Evolutionary conservation across 2,888 invertebrate genomes (phyloP).

Genomic region (Amphipyra berbera): DNA sequence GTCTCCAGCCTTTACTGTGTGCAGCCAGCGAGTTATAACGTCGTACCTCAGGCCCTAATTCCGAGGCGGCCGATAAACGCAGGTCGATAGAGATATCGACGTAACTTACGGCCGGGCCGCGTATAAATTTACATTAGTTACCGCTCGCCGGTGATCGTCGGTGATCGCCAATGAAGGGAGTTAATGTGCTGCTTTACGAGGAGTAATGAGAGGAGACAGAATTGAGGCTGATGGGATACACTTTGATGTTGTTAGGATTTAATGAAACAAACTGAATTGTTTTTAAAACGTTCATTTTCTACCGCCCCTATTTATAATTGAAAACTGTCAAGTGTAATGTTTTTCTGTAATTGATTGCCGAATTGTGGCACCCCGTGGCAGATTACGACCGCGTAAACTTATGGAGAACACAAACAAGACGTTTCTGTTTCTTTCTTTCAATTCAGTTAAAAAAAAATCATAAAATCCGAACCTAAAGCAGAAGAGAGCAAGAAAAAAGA

Average conservation of each 20-base stretch:
- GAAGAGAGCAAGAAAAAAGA: too few species aligned
- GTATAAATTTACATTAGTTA: constrained; percentile 63
- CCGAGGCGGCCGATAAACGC: constrained; percentile 50
- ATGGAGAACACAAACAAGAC: too few species aligned
- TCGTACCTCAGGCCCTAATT: constrained; percentile 39
- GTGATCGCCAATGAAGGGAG: constrained; percentile 1
- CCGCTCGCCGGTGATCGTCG: constrained; percentile 26
- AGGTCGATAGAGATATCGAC: constrained; percentile 52
- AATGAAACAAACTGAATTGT: background rate
- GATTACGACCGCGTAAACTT: too few species aligned
- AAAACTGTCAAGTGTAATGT: too few species aligned
- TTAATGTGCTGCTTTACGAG: constrained; percentile 33
- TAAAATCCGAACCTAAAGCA: too few species aligned
- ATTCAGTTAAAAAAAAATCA: too few species aligned
- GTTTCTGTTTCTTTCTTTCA: too few species aligned
- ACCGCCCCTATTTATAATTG: too few species aligned
- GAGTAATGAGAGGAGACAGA: constrained; percentile 36
- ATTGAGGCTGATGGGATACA: constrained; percentile 29
- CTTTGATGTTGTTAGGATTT: constrained; percentile 9
- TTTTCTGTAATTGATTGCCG: too few species aligned
- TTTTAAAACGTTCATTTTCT: background rate
- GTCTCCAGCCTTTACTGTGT: constrained; percentile 1
- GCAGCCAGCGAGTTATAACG: constrained; percentile 41
- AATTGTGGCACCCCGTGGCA: too few species aligned
- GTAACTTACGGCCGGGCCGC: constrained; percentile 50